Evolutionary conservation across 2,113 vertebrate genomes (phyloP).

Genomic region (Chiloscyllium plagiosum): DNA sequence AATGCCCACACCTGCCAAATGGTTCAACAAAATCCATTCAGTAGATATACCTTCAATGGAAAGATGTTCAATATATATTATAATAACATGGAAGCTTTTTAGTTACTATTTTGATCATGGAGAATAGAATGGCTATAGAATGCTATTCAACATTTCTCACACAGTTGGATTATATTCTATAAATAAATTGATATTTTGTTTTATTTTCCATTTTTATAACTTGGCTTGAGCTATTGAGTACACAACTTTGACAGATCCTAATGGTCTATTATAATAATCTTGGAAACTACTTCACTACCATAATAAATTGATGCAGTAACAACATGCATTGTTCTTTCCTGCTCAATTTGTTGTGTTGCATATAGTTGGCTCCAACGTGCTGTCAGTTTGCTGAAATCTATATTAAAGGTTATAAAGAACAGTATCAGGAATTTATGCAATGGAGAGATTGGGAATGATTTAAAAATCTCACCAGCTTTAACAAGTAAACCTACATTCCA

Average conservation of each 20-base stretch:
- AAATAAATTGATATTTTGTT: neutral
- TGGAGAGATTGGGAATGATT: neutral
- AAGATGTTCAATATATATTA: neutral
- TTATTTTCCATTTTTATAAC: neutral
- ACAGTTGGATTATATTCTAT: neutral
- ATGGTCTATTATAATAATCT: neutral
- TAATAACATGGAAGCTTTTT: neutral
- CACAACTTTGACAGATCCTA: too few relatives aligned
- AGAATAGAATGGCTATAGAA: neutral
- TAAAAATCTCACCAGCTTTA: neutral
- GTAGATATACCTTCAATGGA: neutral
- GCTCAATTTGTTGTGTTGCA: neutral
- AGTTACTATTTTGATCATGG: neutral
- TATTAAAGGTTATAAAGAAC: neutral
- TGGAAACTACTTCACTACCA: neutral
- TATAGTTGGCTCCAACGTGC: neutral
- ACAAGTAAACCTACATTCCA: neutral
- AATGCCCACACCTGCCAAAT: too few relatives aligned
- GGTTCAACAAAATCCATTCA: neutral
- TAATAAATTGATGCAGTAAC: neutral
- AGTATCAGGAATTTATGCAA: neutral
- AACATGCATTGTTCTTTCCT: neutral
- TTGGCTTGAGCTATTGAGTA: neutral
- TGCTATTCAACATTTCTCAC: neutral
- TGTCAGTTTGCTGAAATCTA: neutral